Evolutionary conservation across 2,797 vertebrate species (phyloP).

Genomic region (Rhincodon typus): DNA sequence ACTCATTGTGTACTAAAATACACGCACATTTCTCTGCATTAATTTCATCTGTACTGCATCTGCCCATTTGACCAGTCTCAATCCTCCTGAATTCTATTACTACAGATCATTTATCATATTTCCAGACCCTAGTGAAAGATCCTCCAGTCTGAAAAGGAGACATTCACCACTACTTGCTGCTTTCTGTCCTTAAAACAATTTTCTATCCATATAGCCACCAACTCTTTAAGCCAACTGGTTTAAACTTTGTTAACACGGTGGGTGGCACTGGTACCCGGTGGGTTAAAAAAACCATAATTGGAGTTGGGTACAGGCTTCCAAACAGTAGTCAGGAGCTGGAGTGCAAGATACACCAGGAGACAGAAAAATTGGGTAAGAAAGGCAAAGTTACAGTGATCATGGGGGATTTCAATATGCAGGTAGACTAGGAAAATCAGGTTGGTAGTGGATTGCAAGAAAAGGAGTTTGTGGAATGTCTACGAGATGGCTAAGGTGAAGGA

Average conservation of each 20-base stretch:
- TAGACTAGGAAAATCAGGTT: no score
- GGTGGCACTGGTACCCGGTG: no score
- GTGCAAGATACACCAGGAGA: no score
- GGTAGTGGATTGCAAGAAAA: no score
- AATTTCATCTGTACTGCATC: not conserved
- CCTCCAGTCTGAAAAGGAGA: not conserved
- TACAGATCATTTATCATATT: not conserved
- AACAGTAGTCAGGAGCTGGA: no score
- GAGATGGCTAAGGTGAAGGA: no score
- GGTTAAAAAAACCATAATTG: no score
- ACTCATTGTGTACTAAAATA: not conserved
- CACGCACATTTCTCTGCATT: not conserved
- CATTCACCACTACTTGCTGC: not conserved
- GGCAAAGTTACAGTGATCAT: no score
- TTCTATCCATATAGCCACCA: not conserved
- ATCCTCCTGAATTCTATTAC: not conserved
- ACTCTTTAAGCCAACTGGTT: not conserved
- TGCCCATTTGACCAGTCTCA: not conserved
- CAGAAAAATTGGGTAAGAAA: no score
- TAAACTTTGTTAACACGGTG: not conserved
- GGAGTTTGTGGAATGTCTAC: no score
- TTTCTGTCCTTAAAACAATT: not conserved
- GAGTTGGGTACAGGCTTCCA: no score
- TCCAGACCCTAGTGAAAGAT: not conserved
- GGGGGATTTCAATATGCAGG: no score